Evolutionary conservation across 2,113 vertebrate species (phyloP).

Genomic region (Choloepus hoffmanni): DNA sequence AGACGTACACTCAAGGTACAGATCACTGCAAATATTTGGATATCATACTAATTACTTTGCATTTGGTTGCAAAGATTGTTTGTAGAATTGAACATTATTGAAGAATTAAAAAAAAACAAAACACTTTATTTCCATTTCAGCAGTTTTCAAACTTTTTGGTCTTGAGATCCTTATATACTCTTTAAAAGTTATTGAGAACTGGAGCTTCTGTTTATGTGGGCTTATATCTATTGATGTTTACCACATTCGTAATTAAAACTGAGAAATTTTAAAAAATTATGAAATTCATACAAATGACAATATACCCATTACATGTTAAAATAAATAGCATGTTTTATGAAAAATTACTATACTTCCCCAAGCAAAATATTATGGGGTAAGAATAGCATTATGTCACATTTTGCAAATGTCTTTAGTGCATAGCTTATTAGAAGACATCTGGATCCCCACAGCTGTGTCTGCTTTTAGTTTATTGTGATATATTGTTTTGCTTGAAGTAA

Average conservation of each 20-base stretch:
- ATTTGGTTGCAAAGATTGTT: not conserved
- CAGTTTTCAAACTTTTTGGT: not conserved
- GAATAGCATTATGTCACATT: not conserved
- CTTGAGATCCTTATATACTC: not conserved
- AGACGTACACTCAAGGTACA: not conserved
- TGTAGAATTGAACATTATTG: not conserved
- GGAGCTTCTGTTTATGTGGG: not conserved
- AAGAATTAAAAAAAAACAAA: not conserved
- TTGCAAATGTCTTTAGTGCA: not conserved
- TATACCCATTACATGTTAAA: not conserved
- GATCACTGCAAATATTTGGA: not conserved
- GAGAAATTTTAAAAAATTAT: not conserved
- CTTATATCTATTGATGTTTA: not conserved
- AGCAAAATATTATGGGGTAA: slow-evolving; percentile 18
- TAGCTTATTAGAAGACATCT: not conserved
- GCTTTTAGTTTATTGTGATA: not conserved
- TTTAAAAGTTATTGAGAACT: not conserved
- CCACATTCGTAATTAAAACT: not conserved
- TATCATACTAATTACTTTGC: not conserved
- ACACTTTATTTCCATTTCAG: not conserved
- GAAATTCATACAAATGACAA: not conserved
- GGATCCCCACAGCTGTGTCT: not conserved
- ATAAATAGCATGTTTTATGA: not conserved
- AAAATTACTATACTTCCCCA: not conserved
- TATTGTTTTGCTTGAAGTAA: not conserved